These are phyloP conservation scores for Antheraea pernyi DNA, from an alignment of 1,140 invertebrate genomes.

Conservation along the genomic window DNA sequence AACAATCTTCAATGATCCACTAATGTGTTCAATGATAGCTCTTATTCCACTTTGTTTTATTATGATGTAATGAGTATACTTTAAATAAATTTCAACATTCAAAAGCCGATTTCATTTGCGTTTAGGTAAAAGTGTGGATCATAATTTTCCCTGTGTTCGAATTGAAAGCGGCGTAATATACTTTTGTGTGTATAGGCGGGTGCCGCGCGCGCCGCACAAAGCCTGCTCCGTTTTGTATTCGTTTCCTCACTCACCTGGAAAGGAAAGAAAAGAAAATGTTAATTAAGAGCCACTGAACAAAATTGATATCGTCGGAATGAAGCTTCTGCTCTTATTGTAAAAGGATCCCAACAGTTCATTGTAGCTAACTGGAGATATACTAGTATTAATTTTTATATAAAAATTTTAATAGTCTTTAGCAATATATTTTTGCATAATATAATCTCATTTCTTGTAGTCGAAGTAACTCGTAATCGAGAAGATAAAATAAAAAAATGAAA, in stretches of 20 bases:
- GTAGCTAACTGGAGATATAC: constrained; percentile 31
- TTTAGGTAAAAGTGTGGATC: constrained; percentile 73
- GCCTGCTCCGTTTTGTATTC: constrained; percentile 57
- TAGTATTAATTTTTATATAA: constrained; percentile 19
- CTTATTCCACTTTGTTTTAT: not conserved
- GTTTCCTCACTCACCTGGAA: constrained; percentile 74
- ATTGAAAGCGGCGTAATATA: constrained; percentile 74
- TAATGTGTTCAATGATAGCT: not conserved
- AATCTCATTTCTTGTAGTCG: too few relatives aligned
- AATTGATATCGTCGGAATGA: constrained; percentile 71
- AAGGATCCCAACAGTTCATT: constrained; percentile 56
- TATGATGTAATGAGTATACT: not conserved
- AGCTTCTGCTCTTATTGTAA: constrained; percentile 63
- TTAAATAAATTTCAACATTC: not conserved
- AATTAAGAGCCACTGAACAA: constrained; percentile 76
- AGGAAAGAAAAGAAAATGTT: constrained; percentile 78
- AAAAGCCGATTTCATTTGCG: constrained; percentile 73
- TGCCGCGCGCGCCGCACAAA: constrained; percentile 55
- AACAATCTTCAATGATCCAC: too few relatives aligned
- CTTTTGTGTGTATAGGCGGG: constrained; percentile 64
- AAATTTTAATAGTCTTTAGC: not conserved
- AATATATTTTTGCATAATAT: not conserved
- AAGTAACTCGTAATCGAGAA: too few relatives aligned
- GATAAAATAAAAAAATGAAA: not conserved
- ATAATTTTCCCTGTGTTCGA: constrained; percentile 72